Evolutionary conservation across 2,113 vertebrate genomes (phyloP), one percentile per base, ranked within the genome.

Genomic region (Neodontobutis hainanensis): DNA sequence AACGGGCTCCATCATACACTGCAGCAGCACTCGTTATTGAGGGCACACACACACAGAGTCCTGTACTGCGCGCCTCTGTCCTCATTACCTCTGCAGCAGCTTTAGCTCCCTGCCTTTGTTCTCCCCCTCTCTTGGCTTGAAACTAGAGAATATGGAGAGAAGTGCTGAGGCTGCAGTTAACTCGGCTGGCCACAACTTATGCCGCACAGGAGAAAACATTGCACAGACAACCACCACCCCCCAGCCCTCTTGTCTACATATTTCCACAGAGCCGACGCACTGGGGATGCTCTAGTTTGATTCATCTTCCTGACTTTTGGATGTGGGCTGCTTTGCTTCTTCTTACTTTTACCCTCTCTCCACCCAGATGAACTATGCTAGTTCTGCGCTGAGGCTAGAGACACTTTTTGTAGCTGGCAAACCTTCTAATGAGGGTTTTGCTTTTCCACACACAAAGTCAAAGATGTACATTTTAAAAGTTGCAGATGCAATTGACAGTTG

Each of bases 161-260:
- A 90, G 84, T 90, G 91, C 90, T 90, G 91, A 92, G 83, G 83
- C 82, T 85, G 91, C 90, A 90, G 84, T 90, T 89, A 77, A 84
- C 78, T 68, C 57, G 74, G 86, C 90, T 92, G 85, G 86, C 88
- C 87, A 87, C 87, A 90, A 87, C 86, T 89, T 86, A 79, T 88
- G 78, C 88, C 63, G 85, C 85, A 85, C 83, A 82, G 79, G 85
- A 87, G 86, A 87, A 89, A 89, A 82, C 83, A 81, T 62, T 83
- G 83, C 83, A 64, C 85, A 85, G 82, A 80, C 82, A 84, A 76
- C 82, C 79, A 47, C 80, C 75, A 46, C 74, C 67, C 73, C 75
- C 49, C 19, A 79, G 76, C 67, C 77, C 66, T 80, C 84, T 82
- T 48, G 84, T 89, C 87, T 84, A 80, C 84, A 85, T 81, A 83